Evolutionary conservation across 2,888 invertebrate species (phyloP).

Genomic region (Ophion ellenae): DNA sequence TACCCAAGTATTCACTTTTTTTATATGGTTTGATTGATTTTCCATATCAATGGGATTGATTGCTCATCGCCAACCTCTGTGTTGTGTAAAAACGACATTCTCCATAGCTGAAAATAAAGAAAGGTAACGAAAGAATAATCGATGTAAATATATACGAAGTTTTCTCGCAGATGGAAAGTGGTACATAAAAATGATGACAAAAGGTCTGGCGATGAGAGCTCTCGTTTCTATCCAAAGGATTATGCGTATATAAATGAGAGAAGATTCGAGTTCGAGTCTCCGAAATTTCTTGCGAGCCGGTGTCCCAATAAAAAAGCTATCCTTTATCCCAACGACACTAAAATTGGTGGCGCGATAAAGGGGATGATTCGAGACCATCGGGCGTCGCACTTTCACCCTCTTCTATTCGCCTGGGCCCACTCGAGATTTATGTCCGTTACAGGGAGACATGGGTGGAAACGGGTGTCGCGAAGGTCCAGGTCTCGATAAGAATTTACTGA

Average conservation of each 20-base stretch:
- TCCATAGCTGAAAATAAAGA: neutral
- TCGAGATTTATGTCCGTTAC: slow-evolving; percentile 55
- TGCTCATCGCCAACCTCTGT: too few species aligned
- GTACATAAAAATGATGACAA: slow-evolving; percentile 4
- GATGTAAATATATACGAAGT: neutral
- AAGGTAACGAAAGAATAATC: neutral
- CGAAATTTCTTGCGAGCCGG: slow-evolving; percentile 13
- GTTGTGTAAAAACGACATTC: too few species aligned
- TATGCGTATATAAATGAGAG: neutral
- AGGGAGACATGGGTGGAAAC: slow-evolving; percentile 7
- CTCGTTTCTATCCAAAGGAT: neutral
- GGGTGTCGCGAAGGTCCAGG: slow-evolving; percentile 12
- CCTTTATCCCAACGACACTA: slow-evolving; percentile 40
- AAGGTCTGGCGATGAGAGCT: neutral
- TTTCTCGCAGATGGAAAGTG: neutral
- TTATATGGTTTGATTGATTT: too few species aligned
- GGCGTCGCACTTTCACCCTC: slow-evolving; percentile 38
- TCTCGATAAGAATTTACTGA: slow-evolving; percentile 27
- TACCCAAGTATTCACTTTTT: too few species aligned
- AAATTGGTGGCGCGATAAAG: slow-evolving; percentile 42
- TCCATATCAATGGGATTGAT: too few species aligned
- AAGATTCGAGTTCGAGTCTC: slow-evolving; percentile 19
- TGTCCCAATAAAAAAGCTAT: slow-evolving; percentile 52
- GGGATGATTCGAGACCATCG: slow-evolving; percentile 13
- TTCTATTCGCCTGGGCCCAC: slow-evolving; percentile 51